Evolutionary conservation across 2,113 vertebrate genomes (phyloP), one percentile per base, ranked within the genome.

Genomic region (Anarhynchus alexandrinus): DNA sequence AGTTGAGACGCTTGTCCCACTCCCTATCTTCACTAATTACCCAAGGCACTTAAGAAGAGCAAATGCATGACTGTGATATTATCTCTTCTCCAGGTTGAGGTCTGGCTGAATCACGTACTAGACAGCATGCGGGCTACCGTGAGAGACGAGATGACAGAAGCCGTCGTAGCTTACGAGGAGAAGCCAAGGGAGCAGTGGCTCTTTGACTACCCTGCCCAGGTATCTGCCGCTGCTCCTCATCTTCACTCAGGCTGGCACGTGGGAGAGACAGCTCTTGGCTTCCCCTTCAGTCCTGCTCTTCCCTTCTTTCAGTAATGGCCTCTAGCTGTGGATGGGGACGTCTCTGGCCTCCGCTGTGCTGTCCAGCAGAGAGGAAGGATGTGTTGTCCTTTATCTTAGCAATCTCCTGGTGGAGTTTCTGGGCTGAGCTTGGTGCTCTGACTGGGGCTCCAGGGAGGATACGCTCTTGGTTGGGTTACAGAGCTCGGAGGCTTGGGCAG

Each of bases 181-280:
- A 99, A 99, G 91, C 98, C 98, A 0, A 98, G 99, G 81, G 99
- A 99, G 15, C 99, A 99, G 94, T 99, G 99, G 99, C 98, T 99
- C 51, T 98, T 99, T 66, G 99, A 99, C 92, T 99, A 98, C 64
- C 98, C 99, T 49, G 99, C 99, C 85, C 99, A 99, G 99, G 99
- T 99, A 98, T 38, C 65, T 61, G 67, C 5, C 15, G 4, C 49
- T 42, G 23, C 27, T 62, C 30, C 54, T 49, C 11, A 19, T 34
- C 51, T 45, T 54, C 23, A 4, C 26, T 80, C 42, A 34, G 36
- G 29, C 18, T 72, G 58, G 11, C 52, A 11, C 0, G 0, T 30
- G 20, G 45, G 27, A 66, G 81, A 38, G 43, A 52, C 51, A 71
- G 17, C 2, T 11, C 27, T 38, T 42, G 29, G 20, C 59, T 82